Evolutionary conservation across 2,113 vertebrate genomes (phyloP).

Genomic region (Delphinus delphis): DNA sequence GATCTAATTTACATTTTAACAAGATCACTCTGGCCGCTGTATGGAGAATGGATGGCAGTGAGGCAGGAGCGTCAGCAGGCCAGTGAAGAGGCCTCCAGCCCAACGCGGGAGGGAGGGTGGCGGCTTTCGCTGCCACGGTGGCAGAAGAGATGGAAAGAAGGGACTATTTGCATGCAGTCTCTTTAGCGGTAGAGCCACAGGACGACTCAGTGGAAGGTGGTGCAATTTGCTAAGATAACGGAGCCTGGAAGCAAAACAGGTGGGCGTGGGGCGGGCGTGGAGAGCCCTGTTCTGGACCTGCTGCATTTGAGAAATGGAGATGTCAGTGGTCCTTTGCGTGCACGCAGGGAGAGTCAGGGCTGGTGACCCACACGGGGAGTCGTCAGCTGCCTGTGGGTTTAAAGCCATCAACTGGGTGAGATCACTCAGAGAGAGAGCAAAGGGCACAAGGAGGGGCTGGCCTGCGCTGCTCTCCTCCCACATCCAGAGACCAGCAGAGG

Average conservation of each 20-base stretch:
- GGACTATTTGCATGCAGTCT: neutral
- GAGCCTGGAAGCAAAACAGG: neutral
- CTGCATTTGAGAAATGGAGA: neutral
- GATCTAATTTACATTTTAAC: neutral
- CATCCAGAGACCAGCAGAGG: neutral
- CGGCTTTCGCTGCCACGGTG: neutral
- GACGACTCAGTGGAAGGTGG: neutral
- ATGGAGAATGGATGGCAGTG: neutral
- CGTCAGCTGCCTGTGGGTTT: neutral
- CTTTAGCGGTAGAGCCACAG: neutral
- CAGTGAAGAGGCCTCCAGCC: neutral
- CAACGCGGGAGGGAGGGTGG: neutral
- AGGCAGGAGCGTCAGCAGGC: neutral
- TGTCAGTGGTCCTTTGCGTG: neutral
- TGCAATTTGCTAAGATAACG: neutral
- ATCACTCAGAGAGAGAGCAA: neutral
- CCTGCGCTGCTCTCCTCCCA: neutral
- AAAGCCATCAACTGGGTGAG: neutral
- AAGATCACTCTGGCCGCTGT: neutral
- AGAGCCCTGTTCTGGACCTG: no score
- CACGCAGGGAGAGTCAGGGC: neutral
- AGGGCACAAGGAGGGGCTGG: no score
- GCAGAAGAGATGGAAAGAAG: neutral
- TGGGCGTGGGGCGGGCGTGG: neutral
- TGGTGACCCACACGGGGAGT: neutral